Evolutionary conservation across 1,140 invertebrate genomes (phyloP).

Genomic region (Brachionus koreanus): DNA sequence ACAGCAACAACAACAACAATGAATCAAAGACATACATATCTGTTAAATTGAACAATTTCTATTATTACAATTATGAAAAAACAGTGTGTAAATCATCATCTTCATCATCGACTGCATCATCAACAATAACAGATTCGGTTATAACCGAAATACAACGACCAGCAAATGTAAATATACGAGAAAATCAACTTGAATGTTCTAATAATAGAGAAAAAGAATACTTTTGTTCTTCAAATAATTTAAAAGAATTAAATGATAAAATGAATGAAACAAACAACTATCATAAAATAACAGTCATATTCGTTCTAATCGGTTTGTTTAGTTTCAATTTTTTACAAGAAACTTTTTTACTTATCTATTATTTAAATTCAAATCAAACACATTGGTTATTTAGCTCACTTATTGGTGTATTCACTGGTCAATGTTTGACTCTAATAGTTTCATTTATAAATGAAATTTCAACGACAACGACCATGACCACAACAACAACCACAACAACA

Average conservation of each 20-base stretch:
- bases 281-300: constrained; percentile 33
- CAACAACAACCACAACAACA: no score
- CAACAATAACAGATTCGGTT: neutral
- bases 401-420: constrained; percentile 2
- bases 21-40: constrained; percentile 32
- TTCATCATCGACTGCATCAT: neutral
- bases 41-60: constrained; percentile 32
- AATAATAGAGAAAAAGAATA: neutral
- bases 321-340: constrained; percentile 39
- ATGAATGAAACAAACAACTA: neutral
- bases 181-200: neutral
- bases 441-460: neutral
- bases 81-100: constrained; percentile 1
- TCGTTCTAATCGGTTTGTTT: constrained; percentile 37
- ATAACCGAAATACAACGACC: constrained; percentile 16
- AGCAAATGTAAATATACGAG: constrained; percentile 1
- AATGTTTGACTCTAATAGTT: neutral
- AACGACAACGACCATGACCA: neutral
- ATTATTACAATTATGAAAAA: constrained; percentile 28
- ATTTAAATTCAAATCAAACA: neutral
- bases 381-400: neutral
- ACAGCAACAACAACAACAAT: neutral
- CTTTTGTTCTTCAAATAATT: neutral
- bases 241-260: neutral
- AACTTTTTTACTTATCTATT: neutral